These are phyloP conservation scores for Cheilosia urbana DNA, from an alignment of 2,888 invertebrate species.

Conservation along the genomic window DNA sequence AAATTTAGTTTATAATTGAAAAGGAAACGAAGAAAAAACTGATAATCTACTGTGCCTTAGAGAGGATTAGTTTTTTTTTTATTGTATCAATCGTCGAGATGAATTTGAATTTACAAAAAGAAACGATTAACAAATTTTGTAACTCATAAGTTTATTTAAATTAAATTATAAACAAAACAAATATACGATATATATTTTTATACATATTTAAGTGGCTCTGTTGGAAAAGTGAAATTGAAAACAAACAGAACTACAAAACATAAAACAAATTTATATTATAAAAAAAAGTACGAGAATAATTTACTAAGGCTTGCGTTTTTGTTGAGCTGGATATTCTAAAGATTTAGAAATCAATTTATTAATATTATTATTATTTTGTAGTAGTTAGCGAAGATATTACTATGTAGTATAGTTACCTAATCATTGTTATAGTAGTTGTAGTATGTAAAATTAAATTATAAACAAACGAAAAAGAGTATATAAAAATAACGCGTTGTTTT, in stretches of 20 bases:
- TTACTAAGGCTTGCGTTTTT: slow-evolving; percentile 82
- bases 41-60: slow-evolving; percentile 72
- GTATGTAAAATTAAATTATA: slow-evolving; percentile 58
- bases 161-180: slow-evolving; percentile 69
- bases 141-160: slow-evolving; percentile 81
- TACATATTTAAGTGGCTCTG: slow-evolving; percentile 75
- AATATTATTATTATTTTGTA: slow-evolving; percentile 37
- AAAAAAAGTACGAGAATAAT: slow-evolving; percentile 53
- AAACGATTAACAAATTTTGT: slow-evolving; percentile 55
- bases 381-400: slow-evolving; percentile 74
- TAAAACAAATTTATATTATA: slow-evolving; percentile 28
- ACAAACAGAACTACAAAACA: slow-evolving; percentile 34
- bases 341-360: slow-evolving; percentile 55
- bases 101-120: slow-evolving; percentile 47
- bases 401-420: slow-evolving; percentile 72
- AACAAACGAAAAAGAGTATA: slow-evolving; percentile 29
- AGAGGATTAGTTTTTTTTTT: slow-evolving; percentile 55
- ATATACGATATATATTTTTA: slow-evolving; percentile 77
- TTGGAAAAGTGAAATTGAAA: slow-evolving; percentile 41
- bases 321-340: slow-evolving; percentile 81
- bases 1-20: slow-evolving; percentile 55
- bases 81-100: slow-evolving; percentile 10
- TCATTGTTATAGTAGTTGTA: slow-evolving; percentile 73
- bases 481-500: slow-evolving; percentile 18
- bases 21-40: slow-evolving; percentile 50